Conservation (phyloP, 2,113 vertebrate genomes). For the Paramisgurnus dabryanus region DNA sequence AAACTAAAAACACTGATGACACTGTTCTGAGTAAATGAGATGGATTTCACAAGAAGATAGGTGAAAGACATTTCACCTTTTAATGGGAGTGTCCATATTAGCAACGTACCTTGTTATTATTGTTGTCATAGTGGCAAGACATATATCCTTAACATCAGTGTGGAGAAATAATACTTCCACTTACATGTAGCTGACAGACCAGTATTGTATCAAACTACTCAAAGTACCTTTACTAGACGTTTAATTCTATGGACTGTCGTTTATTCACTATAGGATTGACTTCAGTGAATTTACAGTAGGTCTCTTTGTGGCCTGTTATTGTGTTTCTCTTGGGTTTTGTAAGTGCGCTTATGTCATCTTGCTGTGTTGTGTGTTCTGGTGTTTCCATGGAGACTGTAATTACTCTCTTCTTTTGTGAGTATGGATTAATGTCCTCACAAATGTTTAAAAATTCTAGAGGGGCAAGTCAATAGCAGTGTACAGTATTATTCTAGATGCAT, state of each 20-base stretch:
- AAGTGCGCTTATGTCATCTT: slow-evolving; percentile 3
- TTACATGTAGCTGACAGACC: not conserved
- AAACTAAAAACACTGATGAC: slow-evolving; percentile 26
- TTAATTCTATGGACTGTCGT: too few relatives aligned
- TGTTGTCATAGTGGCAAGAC: slow-evolving; percentile 9
- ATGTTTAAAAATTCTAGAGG: too few relatives aligned
- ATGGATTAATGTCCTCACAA: too few relatives aligned
- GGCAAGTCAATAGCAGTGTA: too few relatives aligned
- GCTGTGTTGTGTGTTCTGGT: slow-evolving; percentile 29
- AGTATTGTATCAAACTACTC: not conserved
- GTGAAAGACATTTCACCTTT: not conserved
- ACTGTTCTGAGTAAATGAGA: slow-evolving; percentile 4
- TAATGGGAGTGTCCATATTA: not conserved
- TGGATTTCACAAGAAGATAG: slow-evolving; percentile 47
- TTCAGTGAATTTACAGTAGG: not conserved
- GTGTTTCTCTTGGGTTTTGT: slow-evolving; percentile 9
- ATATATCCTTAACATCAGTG: not conserved
- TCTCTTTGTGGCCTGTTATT: not conserved
- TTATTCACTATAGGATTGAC: not conserved
- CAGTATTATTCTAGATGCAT: too few relatives aligned
- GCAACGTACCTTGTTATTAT: not conserved
- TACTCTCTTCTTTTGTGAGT: not conserved
- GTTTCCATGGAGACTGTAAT: slow-evolving; percentile 38
- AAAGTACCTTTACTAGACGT: too few relatives aligned
- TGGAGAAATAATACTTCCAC: not conserved